Percentiles rank a stretch among this genome's conserved stretches.
Evolutionary conservation across 2,113 vertebrate species (phyloP).

Genomic region (Pandion haliaetus): DNA sequence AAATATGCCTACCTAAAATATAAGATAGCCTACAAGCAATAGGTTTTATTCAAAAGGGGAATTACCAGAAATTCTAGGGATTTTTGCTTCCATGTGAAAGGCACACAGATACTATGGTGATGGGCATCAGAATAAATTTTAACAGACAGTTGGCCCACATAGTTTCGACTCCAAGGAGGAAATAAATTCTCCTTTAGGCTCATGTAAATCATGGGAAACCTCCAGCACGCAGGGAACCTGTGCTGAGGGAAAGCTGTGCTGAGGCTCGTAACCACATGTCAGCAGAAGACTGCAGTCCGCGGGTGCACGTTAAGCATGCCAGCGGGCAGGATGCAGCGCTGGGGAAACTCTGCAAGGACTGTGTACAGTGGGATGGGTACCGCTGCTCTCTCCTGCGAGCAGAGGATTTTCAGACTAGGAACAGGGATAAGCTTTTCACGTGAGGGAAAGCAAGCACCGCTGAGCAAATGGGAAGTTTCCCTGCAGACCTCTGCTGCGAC

Average conservation of each 20-base stretch:
- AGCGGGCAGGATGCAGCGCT: background rate
- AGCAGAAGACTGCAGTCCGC: background rate
- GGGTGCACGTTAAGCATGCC: background rate
- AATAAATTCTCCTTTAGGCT: background rate
- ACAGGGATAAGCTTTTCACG: background rate
- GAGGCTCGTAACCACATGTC: background rate
- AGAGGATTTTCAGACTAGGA: background rate
- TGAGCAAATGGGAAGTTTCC: background rate
- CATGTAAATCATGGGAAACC: constrained; percentile 17
- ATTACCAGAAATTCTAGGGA: background rate
- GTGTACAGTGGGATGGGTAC: background rate
- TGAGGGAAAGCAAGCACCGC: background rate
- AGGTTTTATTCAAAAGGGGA: background rate
- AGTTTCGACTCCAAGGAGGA: background rate
- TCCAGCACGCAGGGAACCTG: background rate
- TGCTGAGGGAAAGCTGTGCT: background rate
- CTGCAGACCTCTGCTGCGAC: background rate
- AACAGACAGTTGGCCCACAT: background rate
- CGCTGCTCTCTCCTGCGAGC: rapidly evolving
- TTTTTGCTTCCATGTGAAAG: background rate
- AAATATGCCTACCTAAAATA: background rate
- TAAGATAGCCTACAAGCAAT: background rate
- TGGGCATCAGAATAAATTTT: background rate
- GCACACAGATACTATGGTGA: background rate
- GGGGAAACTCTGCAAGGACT: background rate